A percentile compares a stretch with the other conserved stretches of the same genome.
phyloP scores from a whole-genome alignment of 2,113 vertebrate genomes.

The Donacobius atricapilla region DNA sequence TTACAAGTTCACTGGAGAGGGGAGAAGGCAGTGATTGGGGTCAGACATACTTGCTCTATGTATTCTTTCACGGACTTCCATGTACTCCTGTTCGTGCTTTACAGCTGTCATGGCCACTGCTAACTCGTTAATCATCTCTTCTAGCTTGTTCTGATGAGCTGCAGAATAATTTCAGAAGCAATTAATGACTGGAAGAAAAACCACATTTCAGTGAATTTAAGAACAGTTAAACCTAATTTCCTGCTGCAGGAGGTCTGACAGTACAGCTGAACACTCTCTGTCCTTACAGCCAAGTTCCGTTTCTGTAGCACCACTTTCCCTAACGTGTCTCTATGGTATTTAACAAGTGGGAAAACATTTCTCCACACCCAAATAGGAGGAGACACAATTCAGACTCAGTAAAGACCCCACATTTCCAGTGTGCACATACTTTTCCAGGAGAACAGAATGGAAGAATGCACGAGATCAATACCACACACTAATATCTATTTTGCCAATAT shows the following conservation, averaged over 20 bases:
- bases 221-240: neutral
- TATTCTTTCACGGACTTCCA: constrained; percentile 99
- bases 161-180: neutral
- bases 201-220: neutral
- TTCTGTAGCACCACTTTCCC: neutral
- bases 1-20: neutral
- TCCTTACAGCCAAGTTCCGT: neutral
- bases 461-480: neutral
- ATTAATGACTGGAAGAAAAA: neutral
- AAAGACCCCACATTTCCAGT: neutral
- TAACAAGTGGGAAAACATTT: neutral
- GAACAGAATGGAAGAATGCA: neutral
- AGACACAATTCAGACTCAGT: neutral
- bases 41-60: constrained; percentile 89
- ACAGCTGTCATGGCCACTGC: constrained; percentile 98
- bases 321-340: accelerated
- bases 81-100: constrained; percentile 99
- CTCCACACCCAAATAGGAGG: neutral
- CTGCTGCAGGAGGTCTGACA: neutral
- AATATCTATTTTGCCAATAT: neutral
- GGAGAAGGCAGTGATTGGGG: neutral
- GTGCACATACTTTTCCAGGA: neutral
- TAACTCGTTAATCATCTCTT: constrained; percentile 99
- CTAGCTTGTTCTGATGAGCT: constrained; percentile 99
- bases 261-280: neutral